A percentile compares a stretch with the other conserved stretches of the same genome.
Evolutionary conservation across 2,113 vertebrate species (phyloP).

Genomic region (Sylvia atricapilla): DNA sequence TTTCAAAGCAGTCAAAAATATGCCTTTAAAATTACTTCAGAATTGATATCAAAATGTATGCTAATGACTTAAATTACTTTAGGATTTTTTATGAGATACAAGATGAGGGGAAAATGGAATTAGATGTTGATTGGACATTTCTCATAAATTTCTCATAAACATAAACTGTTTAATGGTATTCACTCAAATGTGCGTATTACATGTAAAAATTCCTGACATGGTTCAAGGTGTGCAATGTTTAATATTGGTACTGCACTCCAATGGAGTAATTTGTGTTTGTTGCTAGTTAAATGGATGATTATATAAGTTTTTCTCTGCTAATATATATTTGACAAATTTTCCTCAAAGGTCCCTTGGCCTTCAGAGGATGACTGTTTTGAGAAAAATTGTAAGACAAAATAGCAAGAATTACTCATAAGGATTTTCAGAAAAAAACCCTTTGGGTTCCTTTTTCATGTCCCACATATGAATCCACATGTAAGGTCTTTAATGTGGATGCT

Average conservation of each 20-base stretch:
- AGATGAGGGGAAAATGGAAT: neutral
- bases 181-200: neutral
- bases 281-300: neutral
- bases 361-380: neutral
- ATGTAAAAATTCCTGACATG: neutral
- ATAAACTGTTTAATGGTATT: neutral
- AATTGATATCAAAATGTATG: neutral
- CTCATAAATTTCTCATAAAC: neutral
- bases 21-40: neutral
- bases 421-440: neutral
- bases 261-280: neutral
- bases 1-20: neutral
- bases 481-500: neutral
- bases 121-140: neutral
- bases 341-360: neutral
- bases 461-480: fast-evolving
- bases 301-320: neutral
- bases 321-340: neutral
- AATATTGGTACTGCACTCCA: neutral
- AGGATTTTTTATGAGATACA: neutral
- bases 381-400: neutral
- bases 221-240: neutral
- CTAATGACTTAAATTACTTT: neutral
- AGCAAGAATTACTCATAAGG: neutral
- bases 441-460: neutral